Percentiles rank a stretch among this genome's conserved stretches.
Evolutionary conservation across 2,797 vertebrate species (phyloP).

Genomic region (Chelmon rostratus): DNA sequence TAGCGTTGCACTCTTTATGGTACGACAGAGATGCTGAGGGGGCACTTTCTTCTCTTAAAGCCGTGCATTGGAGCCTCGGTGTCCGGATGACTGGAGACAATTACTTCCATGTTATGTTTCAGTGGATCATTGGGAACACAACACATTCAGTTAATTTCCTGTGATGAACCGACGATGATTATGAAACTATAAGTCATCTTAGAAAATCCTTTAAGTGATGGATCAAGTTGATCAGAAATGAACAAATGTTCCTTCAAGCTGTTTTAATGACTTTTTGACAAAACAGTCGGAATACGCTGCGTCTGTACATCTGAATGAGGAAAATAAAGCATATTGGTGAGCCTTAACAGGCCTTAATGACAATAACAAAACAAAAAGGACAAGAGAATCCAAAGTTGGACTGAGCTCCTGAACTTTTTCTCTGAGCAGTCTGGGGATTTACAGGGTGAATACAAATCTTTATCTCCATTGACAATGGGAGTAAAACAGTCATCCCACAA

Average conservation of each 20-base stretch:
- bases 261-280: not conserved
- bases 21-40: slow-evolving; percentile 6
- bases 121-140: not conserved
- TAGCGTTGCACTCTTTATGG: slow-evolving; percentile 9
- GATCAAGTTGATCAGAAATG: not conserved
- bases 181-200: not conserved
- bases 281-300: not conserved
- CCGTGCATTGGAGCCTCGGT: not conserved
- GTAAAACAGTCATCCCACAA: slow-evolving; percentile 62
- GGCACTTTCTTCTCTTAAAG: slow-evolving; percentile 2
- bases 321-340: not conserved
- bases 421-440: slow-evolving; percentile 45
- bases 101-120: not conserved
- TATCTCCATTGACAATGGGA: slow-evolving; percentile 61
- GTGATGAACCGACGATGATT: not conserved
- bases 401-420: not conserved
- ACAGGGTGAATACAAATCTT: slow-evolving; percentile 56
- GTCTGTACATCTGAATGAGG: not conserved
- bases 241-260: no score
- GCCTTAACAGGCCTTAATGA: not conserved
- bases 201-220: slow-evolving; percentile 2
- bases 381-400: slow-evolving; percentile 45
- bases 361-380: slow-evolving; percentile 31
- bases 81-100: not conserved
- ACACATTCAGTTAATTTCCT: not conserved